phyloP scores from a whole-genome alignment of 2,113 vertebrate species.

The Motacilla tschutschensis region DNA sequence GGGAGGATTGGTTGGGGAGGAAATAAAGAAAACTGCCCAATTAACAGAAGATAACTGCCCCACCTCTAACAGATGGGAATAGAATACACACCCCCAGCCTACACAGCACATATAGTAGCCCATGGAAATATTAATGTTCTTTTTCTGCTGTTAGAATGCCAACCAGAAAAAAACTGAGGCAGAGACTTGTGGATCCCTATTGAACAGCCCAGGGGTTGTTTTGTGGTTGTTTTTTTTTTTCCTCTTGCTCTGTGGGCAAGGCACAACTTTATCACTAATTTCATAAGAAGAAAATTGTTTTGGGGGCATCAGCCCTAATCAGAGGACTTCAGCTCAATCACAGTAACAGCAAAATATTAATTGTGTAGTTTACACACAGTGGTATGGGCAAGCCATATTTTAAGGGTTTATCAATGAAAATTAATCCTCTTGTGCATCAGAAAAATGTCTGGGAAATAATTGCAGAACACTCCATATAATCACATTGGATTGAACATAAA shows the following conservation, averaged over 20 bases:
- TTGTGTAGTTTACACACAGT: neutral
- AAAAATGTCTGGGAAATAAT: neutral
- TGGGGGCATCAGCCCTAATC: neutral
- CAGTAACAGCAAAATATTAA: neutral
- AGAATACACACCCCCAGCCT: no score
- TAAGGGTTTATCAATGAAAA: neutral
- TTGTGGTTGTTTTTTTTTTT: no score
- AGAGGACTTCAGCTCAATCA: neutral
- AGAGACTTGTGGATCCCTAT: neutral
- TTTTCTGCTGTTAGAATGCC: conserved; percentile 9
- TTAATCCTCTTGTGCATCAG: neutral
- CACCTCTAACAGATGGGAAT: no score
- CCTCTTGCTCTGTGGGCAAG: neutral
- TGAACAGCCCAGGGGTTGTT: neutral
- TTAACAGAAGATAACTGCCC: no score
- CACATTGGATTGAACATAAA: neutral
- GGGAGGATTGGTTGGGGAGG: no score
- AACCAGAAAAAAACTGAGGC: neutral
- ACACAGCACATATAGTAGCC: neutral
- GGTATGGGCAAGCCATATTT: neutral
- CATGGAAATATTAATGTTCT: neutral
- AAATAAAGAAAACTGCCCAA: no score
- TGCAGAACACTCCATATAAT: neutral
- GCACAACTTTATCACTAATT: neutral
- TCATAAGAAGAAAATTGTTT: neutral